These are phyloP conservation scores for Coptotermes formosanus DNA, from an alignment of 1,140 invertebrate species.

Conservation along the genomic window DNA sequence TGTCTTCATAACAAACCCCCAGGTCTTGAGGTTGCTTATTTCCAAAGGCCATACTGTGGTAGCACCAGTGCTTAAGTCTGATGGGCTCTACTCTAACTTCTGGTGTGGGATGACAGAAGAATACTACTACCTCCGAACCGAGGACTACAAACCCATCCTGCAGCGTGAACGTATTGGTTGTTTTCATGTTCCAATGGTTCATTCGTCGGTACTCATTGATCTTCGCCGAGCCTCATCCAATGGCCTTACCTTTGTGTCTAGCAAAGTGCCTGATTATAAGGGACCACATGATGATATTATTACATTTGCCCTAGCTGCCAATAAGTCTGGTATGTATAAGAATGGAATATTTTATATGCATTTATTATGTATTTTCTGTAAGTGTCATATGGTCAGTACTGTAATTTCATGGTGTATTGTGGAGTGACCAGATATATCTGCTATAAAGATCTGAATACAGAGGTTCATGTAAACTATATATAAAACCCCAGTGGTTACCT, in stretches of 20 bases:
- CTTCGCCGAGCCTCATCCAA: slow-evolving; percentile 62
- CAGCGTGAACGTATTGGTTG: slow-evolving; percentile 70
- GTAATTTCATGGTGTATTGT: too few species aligned
- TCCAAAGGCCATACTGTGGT: slow-evolving; percentile 62
- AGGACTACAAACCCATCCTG: slow-evolving; percentile 82
- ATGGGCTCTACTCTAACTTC: slow-evolving; percentile 91
- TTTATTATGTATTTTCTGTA: neutral
- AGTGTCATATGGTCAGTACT: too few species aligned
- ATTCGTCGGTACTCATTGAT: slow-evolving; percentile 83
- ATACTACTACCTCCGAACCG: slow-evolving; percentile 86
- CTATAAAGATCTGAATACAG: too few species aligned
- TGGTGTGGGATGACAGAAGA: slow-evolving; percentile 89
- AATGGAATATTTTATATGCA: slow-evolving; percentile 35
- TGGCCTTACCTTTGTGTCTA: slow-evolving; percentile 72
- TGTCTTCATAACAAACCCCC: slow-evolving; percentile 74
- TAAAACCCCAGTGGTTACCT: too few species aligned
- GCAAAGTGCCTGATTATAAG: slow-evolving; percentile 60
- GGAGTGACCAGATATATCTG: too few species aligned
- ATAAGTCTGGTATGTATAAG: slow-evolving; percentile 57
- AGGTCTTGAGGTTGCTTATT: slow-evolving; percentile 69
- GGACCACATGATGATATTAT: slow-evolving; percentile 93
- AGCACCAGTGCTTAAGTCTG: slow-evolving; percentile 83
- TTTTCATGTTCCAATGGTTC: slow-evolving; percentile 88
- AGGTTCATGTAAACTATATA: too few species aligned
- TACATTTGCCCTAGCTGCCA: slow-evolving; percentile 85